Percentiles rank a stretch among this genome's conserved stretches.
Conservation (phyloP, 2,797 vertebrate species). For the Sebastes hubbsi region DNA sequence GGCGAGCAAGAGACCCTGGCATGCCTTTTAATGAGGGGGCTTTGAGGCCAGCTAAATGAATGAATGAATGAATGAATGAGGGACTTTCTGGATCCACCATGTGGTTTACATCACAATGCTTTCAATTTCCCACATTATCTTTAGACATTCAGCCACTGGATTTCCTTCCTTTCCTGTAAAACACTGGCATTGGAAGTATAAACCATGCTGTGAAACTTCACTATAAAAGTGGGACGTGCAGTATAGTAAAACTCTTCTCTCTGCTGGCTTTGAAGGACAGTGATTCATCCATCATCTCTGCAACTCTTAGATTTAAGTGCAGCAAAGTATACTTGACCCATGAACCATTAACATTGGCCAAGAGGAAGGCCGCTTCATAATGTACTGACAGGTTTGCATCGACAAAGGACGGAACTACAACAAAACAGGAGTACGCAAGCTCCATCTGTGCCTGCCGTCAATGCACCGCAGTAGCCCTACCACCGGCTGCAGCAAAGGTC, state of each 20-base stretch:
- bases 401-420: neutral
- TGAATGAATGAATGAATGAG: constrained; percentile 26
- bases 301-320: constrained; percentile 19
- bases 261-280: constrained; percentile 11
- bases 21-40: constrained; percentile 16
- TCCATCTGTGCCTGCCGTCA: neutral
- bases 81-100: neutral
- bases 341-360: neutral
- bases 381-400: neutral
- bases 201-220: neutral
- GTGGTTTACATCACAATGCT: neutral
- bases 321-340: constrained; percentile 20
- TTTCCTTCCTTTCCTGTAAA: neutral
- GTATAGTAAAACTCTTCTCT: neutral
- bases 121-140: neutral
- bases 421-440: constrained; percentile 1
- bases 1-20: constrained; percentile 17
- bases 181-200: neutral
- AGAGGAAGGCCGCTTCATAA: constrained; percentile 20
- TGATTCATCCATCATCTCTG: neutral
- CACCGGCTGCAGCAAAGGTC: constrained; percentile 13
- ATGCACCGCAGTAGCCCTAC: neutral
- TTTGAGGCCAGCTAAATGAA: constrained; percentile 13
- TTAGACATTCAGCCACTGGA: neutral
- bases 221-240: neutral